Base-by-base conservation (phyloP, 2,888 invertebrate genomes). In the Pyrrhia umbra region DNA sequence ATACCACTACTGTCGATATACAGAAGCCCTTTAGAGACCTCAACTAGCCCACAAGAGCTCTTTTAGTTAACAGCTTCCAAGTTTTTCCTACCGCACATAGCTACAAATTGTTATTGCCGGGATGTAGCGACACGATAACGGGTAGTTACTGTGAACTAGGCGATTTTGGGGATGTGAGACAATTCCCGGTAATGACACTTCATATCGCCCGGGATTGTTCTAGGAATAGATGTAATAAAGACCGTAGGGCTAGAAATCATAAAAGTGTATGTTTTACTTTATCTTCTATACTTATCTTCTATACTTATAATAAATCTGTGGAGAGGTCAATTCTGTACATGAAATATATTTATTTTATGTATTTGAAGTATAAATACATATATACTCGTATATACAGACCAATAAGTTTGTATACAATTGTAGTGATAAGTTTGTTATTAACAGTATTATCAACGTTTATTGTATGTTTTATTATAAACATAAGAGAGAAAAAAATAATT, bases 31-130 rank as follows among this genome's bases (percentile, higher is more conserved):
- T 71, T 30, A 50, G 68, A 60, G 50, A 49, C 75, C 66, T 45
- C 62, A 50, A 60, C 40, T 57, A 42, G 23, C 56, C 65, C 63
- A 21, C 62, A 80, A 81, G 75, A 76, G 68, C 64, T 70, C 55
- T 80, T 84, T 81, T 81, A 75, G 75, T 74, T 80, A 82, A 82
- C 69, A 74, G 68, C 60, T 67, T 49, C 75, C 67, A 68, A 80
- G 76, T 77, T 81, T 83, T 80, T 83, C 76, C 68, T 71, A 56
- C 67, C 71, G 50, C 59, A 68, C 52, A 69, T 54, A 69, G 63
- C 71, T 71, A 74, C 70, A 79, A 85, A 84, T 79, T 79, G 86
- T 83, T 85, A 85, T 81, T 66, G 67, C 76, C 37, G 49, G 79
- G 75, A 70, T 83, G 83, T 61, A 56, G 65, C 55, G 67, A 61